Conservation (phyloP, 64 coral and sea anemone species). For the Orbicella faveolata region DNA sequence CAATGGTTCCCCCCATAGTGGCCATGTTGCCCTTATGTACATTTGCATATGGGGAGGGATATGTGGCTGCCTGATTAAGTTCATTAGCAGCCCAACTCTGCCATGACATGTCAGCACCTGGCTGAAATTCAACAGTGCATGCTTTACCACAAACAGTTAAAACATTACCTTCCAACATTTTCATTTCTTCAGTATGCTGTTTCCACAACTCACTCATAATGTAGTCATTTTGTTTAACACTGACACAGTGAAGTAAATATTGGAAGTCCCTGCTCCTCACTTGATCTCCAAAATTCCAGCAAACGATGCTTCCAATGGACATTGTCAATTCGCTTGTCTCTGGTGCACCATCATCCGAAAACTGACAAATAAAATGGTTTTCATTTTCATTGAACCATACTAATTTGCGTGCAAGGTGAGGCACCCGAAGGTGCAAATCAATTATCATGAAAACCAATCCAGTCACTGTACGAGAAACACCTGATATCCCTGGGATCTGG, state of each 20-base stretch:
- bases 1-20: conserved; percentile 46
- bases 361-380: conserved; percentile 44
- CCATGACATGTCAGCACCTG: conserved; percentile 40
- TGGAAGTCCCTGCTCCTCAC: conserved; percentile 32
- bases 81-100: conserved; percentile 50
- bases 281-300: conserved; percentile 33
- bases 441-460: conserved; percentile 30
- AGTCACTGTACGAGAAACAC: conserved; percentile 37
- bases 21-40: conserved; percentile 14
- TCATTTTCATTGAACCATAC: conserved; percentile 30
- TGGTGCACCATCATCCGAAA: not conserved
- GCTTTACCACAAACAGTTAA: conserved; percentile 16
- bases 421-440: conserved; percentile 46
- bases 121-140: conserved; percentile 43
- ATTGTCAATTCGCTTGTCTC: not conserved
- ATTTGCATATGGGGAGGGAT: conserved; percentile 44
- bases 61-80: conserved; percentile 26
- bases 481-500: conserved; percentile 31
- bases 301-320: conserved; percentile 32
- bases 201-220: conserved; percentile 28
- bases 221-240: conserved; percentile 21
- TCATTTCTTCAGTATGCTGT: conserved; percentile 39
- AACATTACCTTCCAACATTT: not conserved
- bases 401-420: conserved; percentile 13
- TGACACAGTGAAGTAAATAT: conserved; percentile 32